Percentiles rank a stretch among this genome's conserved stretches.
Conservation (phyloP, 2,797 vertebrate genomes). For the Sparidentex hasta region DNA sequence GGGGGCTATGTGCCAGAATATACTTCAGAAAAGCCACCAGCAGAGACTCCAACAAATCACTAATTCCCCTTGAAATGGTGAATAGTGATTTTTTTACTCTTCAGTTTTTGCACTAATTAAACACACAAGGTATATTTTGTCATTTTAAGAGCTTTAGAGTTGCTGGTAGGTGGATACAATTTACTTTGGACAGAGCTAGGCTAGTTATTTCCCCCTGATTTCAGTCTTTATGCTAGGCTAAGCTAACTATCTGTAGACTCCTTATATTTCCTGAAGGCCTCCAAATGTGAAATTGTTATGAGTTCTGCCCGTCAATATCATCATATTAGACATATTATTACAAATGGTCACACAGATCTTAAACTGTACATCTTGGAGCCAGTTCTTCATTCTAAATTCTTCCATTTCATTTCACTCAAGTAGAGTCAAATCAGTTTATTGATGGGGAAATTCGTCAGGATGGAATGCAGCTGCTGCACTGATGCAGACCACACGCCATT, state of each 20-base stretch:
- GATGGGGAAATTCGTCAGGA: constrained; percentile 51
- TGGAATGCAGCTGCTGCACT: constrained; percentile 33
- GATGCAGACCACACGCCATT: constrained; percentile 34
- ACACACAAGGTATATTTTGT: neutral
- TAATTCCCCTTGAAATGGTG: neutral
- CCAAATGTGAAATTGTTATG: neutral
- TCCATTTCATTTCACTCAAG: constrained; percentile 8
- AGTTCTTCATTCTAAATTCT: constrained; percentile 2
- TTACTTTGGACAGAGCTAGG: neutral
- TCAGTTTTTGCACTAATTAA: neutral
- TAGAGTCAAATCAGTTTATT: constrained; percentile 36
- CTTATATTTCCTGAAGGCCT: neutral
- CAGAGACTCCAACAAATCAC: neutral
- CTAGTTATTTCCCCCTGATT: neutral
- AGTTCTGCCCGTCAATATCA: neutral
- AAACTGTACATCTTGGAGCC: constrained; percentile 3
- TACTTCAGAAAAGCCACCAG: neutral
- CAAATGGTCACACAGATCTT: neutral
- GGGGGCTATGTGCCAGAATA: neutral
- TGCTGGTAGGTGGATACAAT: neutral
- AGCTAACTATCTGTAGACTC: neutral
- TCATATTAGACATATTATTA: neutral
- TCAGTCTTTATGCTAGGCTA: neutral
- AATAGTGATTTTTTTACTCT: neutral
- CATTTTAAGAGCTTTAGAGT: neutral